These are phyloP conservation scores for Channa striata DNA, from an alignment of 2,797 vertebrate species.

Conservation along the genomic window DNA sequence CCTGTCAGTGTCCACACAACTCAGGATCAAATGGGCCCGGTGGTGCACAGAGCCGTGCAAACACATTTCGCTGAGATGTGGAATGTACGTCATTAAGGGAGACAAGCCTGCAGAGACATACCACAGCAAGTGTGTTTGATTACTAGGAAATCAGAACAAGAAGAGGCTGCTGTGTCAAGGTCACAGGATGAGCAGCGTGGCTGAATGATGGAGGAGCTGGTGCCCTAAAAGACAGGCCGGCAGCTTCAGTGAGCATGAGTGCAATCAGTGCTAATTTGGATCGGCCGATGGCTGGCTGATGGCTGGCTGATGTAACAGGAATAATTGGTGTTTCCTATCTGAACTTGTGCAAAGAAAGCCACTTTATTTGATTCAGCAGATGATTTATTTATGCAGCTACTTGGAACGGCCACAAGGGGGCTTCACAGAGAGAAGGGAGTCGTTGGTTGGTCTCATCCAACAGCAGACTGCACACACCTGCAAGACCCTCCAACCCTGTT, in stretches of 20 bases:
- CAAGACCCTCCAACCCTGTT: slow-evolving; percentile 24
- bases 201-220: slow-evolving; percentile 40
- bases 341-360: neutral
- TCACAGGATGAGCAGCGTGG: slow-evolving; percentile 37
- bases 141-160: slow-evolving; percentile 26
- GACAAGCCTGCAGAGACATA: slow-evolving; percentile 22
- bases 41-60: slow-evolving; percentile 12
- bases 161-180: neutral
- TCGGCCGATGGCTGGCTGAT: slow-evolving; percentile 47
- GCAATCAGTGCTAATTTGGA: slow-evolving; percentile 56
- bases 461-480: slow-evolving; percentile 1
- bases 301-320: slow-evolving; percentile 34
- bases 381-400: slow-evolving; percentile 15
- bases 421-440: slow-evolving; percentile 8
- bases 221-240: slow-evolving; percentile 56
- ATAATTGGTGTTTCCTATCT: slow-evolving; percentile 25
- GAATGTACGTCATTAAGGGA: slow-evolving; percentile 19
- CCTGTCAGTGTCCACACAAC: slow-evolving; percentile 24
- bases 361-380: neutral
- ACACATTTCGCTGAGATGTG: slow-evolving; percentile 5
- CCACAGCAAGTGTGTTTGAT: slow-evolving; percentile 16
- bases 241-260: slow-evolving; percentile 54
- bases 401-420: slow-evolving; percentile 25
- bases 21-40: slow-evolving; percentile 15
- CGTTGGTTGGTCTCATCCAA: slow-evolving; percentile 29